phyloP scores from a whole-genome alignment of 2,113 vertebrate genomes.

The Psilopogon haemacephalus region DNA sequence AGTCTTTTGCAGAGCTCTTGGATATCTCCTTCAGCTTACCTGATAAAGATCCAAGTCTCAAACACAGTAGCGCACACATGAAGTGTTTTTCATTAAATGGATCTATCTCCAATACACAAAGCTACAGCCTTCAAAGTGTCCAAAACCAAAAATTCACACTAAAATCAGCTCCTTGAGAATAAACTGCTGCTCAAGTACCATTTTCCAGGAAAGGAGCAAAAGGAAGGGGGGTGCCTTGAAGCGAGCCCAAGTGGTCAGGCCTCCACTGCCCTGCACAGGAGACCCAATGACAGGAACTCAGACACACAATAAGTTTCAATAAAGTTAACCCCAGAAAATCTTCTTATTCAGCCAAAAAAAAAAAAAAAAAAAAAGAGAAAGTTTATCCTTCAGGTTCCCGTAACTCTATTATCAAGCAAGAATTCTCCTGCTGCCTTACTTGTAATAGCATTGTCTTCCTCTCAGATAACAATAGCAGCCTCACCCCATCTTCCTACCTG shows the following conservation, averaged over 20 bases:
- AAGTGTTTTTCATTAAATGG: background rate
- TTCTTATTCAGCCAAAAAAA: conserved; percentile 2
- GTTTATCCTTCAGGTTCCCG: conserved; percentile 21
- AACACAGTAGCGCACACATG: fast-evolving
- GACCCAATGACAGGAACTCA: background rate
- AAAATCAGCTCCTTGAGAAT: background rate
- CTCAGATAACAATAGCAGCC: conserved; percentile 51
- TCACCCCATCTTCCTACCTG: conserved; percentile 17
- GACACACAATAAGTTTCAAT: background rate
- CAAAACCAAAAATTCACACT: background rate
- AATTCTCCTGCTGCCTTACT: conserved; percentile 32
- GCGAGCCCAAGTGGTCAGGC: background rate
- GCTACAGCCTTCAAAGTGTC: background rate
- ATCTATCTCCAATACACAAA: fast-evolving
- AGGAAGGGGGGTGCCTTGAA: background rate
- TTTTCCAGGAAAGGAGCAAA: background rate
- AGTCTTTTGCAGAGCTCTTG: background rate
- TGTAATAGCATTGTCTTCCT: conserved; percentile 50
- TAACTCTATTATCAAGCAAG: conserved; percentile 55
- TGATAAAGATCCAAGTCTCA: background rate
- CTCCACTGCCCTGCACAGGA: background rate
- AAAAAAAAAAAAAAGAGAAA: background rate
- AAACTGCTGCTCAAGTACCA: background rate
- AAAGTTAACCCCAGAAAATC: background rate
- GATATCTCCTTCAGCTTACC: background rate